phyloP scores from a whole-genome alignment of 2,797 vertebrate species.

The Cossypha dichroa region DNA sequence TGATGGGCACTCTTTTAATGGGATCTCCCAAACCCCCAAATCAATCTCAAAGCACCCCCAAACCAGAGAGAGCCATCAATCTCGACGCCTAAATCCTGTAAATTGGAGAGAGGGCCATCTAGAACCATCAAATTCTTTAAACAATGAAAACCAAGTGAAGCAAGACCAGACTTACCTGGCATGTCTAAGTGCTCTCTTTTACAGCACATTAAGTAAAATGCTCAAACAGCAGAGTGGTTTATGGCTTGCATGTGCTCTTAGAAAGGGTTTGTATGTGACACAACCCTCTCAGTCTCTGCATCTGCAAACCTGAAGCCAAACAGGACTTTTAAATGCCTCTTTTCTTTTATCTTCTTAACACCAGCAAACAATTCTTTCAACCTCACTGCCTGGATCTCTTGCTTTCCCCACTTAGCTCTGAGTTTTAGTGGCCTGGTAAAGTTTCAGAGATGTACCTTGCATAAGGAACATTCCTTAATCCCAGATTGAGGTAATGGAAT shows the following conservation, averaged over 20 bases:
- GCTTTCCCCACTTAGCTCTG: background rate
- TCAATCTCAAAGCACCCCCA: background rate
- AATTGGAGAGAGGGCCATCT: background rate
- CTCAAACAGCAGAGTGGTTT: background rate
- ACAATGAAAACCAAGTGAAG: background rate
- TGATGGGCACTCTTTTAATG: background rate
- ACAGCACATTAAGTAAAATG: background rate
- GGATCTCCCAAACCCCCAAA: background rate
- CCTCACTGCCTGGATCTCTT: background rate
- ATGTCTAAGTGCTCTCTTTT: background rate
- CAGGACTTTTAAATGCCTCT: background rate
- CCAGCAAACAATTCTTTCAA: background rate
- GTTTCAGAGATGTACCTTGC: background rate
- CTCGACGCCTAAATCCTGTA: background rate
- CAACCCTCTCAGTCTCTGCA: background rate
- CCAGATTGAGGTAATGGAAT: background rate
- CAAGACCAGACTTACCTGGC: fast-evolving
- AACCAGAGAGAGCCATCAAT: background rate
- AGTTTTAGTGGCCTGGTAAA: background rate
- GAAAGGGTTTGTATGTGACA: background rate
- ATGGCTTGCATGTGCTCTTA: background rate
- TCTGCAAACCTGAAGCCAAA: background rate
- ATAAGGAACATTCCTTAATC: background rate
- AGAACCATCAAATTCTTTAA: background rate
- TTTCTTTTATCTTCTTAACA: background rate